phyloP scores from a whole-genome alignment of 1,140 invertebrate species.

The Eulimnadia texana region DNA sequence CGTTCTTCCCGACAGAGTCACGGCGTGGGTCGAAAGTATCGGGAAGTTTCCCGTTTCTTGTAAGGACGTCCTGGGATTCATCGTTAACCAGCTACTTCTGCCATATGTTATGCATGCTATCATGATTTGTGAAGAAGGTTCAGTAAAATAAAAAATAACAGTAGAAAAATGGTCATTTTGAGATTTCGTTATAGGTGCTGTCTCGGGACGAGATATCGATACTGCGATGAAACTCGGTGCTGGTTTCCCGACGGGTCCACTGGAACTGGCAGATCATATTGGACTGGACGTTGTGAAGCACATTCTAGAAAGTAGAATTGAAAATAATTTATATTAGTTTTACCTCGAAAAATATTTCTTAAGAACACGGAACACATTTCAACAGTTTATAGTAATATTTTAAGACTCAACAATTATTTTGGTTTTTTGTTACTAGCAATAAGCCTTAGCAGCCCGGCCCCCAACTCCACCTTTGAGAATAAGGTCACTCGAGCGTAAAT shows the following conservation, averaged over 20 bases:
- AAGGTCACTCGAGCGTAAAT: too few species aligned
- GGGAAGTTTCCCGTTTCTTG: slow-evolving; percentile 67
- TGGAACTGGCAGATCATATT: not conserved
- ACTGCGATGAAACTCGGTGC: not conserved
- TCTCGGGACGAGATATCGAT: not conserved
- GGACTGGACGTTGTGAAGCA: not conserved
- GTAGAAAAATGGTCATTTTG: not conserved
- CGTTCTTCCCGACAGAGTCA: slow-evolving; percentile 51
- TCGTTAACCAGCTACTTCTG: slow-evolving; percentile 67
- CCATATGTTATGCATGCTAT: slow-evolving; percentile 62
- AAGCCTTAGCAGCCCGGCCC: too few species aligned
- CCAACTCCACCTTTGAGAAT: too few species aligned
- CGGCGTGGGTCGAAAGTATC: slow-evolving; percentile 60
- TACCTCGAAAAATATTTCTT: too few species aligned
- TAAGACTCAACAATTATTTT: too few species aligned
- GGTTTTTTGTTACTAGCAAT: too few species aligned
- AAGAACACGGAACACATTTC: too few species aligned
- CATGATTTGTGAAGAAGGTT: slow-evolving; percentile 57
- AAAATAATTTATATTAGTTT: too few species aligned
- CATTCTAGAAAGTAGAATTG: too few species aligned
- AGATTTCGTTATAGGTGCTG: not conserved
- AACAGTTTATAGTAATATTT: too few species aligned
- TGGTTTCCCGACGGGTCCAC: not conserved
- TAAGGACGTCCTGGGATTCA: slow-evolving; percentile 71
- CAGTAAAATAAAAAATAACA: not conserved